phyloP scores from a whole-genome alignment of 2,888 invertebrate genomes.

The Platynereis dumerilii region DNA sequence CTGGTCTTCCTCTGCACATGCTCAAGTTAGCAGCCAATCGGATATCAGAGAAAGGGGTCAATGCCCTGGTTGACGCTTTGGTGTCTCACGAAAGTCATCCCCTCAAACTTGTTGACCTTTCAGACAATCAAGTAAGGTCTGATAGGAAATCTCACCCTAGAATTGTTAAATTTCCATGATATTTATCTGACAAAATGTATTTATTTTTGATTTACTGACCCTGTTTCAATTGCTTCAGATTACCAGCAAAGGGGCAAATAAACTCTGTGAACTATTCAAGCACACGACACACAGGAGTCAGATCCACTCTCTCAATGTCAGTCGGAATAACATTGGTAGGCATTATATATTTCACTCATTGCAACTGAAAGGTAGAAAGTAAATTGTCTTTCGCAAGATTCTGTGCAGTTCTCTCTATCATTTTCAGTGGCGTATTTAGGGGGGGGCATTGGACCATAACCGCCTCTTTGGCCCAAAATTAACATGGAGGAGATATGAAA shows the following conservation, averaged over 20 bases:
- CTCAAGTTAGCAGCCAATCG: slow-evolving; percentile 53
- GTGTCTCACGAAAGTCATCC: slow-evolving; percentile 41
- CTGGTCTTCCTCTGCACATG: slow-evolving; percentile 47
- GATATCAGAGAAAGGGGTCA: slow-evolving; percentile 44
- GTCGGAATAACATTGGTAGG: slow-evolving; percentile 48
- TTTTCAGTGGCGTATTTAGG: no score
- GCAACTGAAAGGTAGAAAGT: no score
- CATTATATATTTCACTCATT: background rate
- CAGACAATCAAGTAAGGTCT: slow-evolving; percentile 45
- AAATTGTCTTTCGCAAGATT: no score
- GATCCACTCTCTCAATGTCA: slow-evolving; percentile 49
- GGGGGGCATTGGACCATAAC: no score
- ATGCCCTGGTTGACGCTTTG: slow-evolving; percentile 41
- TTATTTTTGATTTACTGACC: no score
- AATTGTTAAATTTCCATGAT: no score
- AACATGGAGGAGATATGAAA: no score
- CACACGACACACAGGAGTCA: slow-evolving; percentile 40
- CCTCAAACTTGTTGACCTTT: slow-evolving; percentile 47
- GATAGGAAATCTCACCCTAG: background rate
- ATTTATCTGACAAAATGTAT: no score
- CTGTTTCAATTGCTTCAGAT: slow-evolving; percentile 38
- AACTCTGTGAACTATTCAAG: slow-evolving; percentile 39
- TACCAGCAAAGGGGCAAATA: slow-evolving; percentile 39
- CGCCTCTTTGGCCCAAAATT: no score
- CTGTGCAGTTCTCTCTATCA: no score